Percentiles rank a stretch among this genome's conserved stretches.
Evolutionary conservation across 2,113 vertebrate species (phyloP).

Genomic region (Lucifuga dentata): DNA sequence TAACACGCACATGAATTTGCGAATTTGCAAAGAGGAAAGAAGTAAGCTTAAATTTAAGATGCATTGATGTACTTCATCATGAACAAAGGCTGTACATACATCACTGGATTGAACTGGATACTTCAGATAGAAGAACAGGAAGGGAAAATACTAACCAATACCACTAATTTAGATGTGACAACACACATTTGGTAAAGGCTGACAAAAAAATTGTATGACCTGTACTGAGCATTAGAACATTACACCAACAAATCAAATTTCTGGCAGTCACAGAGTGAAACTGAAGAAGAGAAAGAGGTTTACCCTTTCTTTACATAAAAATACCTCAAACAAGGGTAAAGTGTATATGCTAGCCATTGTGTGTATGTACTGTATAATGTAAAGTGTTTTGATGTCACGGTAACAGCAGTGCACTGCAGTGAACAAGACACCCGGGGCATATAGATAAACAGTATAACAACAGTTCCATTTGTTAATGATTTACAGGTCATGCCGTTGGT

Average conservation of each 20-base stretch:
- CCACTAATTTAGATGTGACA: not conserved
- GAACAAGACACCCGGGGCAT: not conserved
- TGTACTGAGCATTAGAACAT: not conserved
- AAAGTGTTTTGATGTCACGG: not conserved
- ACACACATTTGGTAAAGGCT: no score
- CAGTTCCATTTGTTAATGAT: conserved; percentile 44
- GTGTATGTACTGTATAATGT: not conserved
- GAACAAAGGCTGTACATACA: no score
- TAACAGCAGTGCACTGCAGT: conserved; percentile 4
- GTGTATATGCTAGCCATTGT: not conserved
- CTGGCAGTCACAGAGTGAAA: not conserved
- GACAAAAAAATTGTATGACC: not conserved
- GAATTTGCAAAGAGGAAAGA: not conserved
- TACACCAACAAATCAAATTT: not conserved
- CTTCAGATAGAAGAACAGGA: not conserved
- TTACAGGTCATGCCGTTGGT: conserved; percentile 29
- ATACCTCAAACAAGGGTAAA: no score
- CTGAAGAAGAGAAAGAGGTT: not conserved
- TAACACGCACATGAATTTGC: conserved; percentile 19
- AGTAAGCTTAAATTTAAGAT: not conserved
- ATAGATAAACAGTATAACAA: conserved; percentile 24
- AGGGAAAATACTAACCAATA: not conserved
- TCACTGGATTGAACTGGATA: no score
- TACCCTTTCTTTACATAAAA: not conserved
- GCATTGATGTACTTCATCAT: not conserved